phyloP scores from a whole-genome alignment of 2,797 vertebrate genomes.

The Tenualosa ilisha region DNA sequence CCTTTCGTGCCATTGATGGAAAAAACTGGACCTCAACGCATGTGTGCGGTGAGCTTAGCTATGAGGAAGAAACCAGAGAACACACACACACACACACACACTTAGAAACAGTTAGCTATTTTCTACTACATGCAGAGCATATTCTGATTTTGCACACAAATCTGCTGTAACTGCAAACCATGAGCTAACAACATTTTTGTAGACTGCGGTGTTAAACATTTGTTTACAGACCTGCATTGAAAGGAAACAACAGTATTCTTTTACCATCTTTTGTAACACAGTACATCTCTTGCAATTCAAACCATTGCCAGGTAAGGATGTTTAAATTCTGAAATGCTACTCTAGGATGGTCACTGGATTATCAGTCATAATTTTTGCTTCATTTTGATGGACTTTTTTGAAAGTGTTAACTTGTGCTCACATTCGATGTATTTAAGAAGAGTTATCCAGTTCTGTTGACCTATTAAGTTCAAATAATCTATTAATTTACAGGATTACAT shows the following conservation, averaged over 20 bases:
- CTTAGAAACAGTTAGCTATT: not conserved
- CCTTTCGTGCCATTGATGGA: not conserved
- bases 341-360: not conserved
- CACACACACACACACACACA: not conserved
- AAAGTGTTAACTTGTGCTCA: not conserved
- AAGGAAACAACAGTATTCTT: not conserved
- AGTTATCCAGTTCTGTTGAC: not conserved
- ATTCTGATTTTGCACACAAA: not conserved
- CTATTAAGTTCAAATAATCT: not conserved
- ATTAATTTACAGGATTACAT: not conserved
- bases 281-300: not conserved
- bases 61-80: not conserved
- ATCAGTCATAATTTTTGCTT: not conserved
- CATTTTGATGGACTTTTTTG: not conserved
- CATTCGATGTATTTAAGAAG: not conserved
- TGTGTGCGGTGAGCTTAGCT: conserved; percentile 13
- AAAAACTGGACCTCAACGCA: not conserved
- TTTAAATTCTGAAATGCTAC: not conserved
- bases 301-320: not conserved
- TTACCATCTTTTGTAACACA: not conserved
- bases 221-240: not conserved
- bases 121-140: not conserved
- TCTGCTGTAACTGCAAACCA: not conserved
- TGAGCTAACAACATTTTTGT: not conserved
- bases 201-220: not conserved